Evolutionary conservation across 1,140 invertebrate species (phyloP), one percentile per base, ranked within the genome.

Genomic region (Heliconius himera): DNA sequence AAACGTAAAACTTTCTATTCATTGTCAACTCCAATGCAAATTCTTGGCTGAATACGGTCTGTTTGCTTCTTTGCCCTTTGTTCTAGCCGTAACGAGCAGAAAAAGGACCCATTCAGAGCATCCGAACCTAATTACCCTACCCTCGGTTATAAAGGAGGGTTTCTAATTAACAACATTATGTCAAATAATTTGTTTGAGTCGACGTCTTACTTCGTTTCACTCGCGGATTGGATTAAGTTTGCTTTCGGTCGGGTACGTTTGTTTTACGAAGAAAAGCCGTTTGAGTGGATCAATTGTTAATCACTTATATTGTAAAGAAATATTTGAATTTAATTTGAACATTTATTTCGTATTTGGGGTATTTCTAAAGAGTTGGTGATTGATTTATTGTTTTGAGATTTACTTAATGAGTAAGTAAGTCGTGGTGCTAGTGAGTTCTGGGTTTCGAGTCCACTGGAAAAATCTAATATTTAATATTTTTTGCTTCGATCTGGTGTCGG

Each of bases 81-180:
- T 94, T 91, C 93, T 86, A 91, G 87, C 85, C 90, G 89, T 93
- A 93, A 93, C 93, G 93, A 94, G 91, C 90, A 94, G 90, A 94
- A 93, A 94, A 94, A 93, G 93, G 91, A 86, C 87, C 91, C 89
- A 93, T 94, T 94, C 91, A 93, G 86, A 93, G 79, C 90, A 91
- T 91, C 88, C 91, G 91, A 94, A 93, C 90, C 93, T 93, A 94
- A 94, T 94, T 94, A 94, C 89, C 86, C 87, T 85, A 88, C 89
- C 91, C 89, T 84, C 85, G 84, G 84, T 84, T 88, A 90, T 88
- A 92, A 94, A 93, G 84, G 89, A 90, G 91, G 91, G 89, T 88
- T 94, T 92, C 90, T 94, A 94, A 94, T 94, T 94, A 94, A 94
- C 93, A 90, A 94, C 92, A 93, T 94, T 94, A 94, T 94, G 93